These are phyloP conservation scores for Cebus imitator DNA, from an alignment of 2,113 vertebrate species.

Conservation along the genomic window DNA sequence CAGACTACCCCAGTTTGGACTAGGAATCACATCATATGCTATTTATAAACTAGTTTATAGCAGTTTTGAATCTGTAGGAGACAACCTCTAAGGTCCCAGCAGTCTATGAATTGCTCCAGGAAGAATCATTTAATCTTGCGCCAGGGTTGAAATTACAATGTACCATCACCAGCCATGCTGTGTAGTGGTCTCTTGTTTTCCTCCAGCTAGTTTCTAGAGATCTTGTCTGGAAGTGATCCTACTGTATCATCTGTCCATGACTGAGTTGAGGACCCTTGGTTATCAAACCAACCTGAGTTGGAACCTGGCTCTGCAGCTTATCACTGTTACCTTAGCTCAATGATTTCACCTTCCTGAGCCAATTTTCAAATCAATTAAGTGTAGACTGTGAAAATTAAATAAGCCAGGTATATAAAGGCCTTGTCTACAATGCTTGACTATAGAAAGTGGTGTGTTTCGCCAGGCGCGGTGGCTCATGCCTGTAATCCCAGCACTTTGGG, in stretches of 20 bases:
- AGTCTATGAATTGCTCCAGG: background rate
- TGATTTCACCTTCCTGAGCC: background rate
- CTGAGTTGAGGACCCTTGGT: background rate
- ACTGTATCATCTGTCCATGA: no score
- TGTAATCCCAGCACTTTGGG: no score
- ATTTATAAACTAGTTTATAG: background rate
- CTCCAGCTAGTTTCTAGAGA: background rate
- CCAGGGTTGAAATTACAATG: background rate
- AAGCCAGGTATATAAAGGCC: background rate
- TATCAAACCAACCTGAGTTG: background rate
- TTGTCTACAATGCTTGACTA: background rate
- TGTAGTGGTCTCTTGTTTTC: background rate
- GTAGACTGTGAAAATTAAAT: background rate
- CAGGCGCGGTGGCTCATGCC: no score
- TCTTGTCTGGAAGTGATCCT: background rate
- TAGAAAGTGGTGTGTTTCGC: background rate
- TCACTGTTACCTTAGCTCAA: background rate
- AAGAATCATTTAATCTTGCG: conserved; percentile 14
- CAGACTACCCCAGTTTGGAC: background rate
- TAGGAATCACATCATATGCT: background rate
- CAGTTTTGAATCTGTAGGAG: background rate
- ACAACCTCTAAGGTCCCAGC: background rate
- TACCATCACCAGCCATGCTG: background rate
- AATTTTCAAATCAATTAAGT: background rate
- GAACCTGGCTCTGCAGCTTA: background rate